Evolutionary conservation across 2,797 vertebrate species (phyloP).

Genomic region (Gambusia yucatana): DNA sequence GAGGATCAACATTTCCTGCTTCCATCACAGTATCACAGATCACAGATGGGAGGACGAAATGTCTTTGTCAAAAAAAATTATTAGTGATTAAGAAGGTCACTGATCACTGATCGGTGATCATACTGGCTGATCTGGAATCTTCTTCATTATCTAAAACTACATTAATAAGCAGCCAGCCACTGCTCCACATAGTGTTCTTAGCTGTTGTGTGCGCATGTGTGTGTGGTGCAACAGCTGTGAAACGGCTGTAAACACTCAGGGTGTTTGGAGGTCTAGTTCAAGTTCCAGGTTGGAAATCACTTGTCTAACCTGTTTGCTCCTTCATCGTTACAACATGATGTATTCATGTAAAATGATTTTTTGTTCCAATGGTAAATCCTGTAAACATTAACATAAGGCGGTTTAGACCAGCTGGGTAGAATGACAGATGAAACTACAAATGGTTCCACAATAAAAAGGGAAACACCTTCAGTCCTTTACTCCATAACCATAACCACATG

Average conservation of each 20-base stretch:
- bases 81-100: not conserved
- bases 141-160: not conserved
- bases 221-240: not conserved
- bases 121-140: not conserved
- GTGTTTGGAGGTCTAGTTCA: not conserved
- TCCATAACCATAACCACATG: not conserved
- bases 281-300: not conserved
- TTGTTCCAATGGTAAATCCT: not conserved
- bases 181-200: not conserved
- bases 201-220: not conserved
- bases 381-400: not conserved
- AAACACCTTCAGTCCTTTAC: not conserved
- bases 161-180: not conserved
- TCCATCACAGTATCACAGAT: not conserved
- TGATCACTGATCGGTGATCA: not conserved
- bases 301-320: not conserved
- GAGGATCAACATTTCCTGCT: not conserved
- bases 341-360: not conserved
- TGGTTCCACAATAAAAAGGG: not conserved
- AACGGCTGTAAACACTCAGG: not conserved
- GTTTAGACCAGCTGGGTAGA: not conserved
- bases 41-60: not conserved
- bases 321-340: not conserved
- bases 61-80: not conserved
- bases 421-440: not conserved